Percentiles rank a stretch among this genome's conserved stretches.
phyloP scores from a whole-genome alignment of 2,113 vertebrate genomes.

The Pomatorhinus ruficollis region DNA sequence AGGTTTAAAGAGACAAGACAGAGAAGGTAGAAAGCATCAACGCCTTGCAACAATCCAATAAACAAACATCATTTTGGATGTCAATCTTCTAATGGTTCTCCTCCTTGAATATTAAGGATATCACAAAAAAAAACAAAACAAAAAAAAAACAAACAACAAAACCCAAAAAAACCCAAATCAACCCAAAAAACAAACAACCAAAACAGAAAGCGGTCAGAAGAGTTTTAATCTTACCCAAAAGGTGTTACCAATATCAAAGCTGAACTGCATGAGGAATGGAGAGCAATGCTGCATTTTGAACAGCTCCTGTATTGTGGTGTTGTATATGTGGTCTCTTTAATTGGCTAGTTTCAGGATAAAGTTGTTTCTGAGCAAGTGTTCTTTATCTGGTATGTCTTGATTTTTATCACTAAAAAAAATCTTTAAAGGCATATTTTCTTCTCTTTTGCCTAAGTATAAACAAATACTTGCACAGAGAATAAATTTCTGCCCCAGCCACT shows the following conservation, averaged over 20 bases:
- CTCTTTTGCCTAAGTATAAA: neutral
- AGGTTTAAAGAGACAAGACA: conserved; percentile 61
- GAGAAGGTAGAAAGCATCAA: neutral
- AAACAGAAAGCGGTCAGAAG: neutral
- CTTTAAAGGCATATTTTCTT: neutral
- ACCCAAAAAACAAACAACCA: neutral
- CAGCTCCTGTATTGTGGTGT: neutral
- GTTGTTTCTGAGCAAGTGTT: neutral
- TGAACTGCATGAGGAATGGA: neutral
- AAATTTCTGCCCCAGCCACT: neutral
- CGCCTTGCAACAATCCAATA: neutral
- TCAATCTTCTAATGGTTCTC: neutral
- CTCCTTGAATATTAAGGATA: neutral
- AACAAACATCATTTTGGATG: neutral
- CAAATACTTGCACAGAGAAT: neutral
- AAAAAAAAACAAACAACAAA: neutral
- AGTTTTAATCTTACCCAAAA: neutral
- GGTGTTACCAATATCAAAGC: neutral
- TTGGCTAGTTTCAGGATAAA: neutral
- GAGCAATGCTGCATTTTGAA: neutral
- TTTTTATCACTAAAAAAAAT: neutral
- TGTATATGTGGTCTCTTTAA: neutral
- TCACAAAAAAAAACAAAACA: neutral
- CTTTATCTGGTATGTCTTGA: neutral
- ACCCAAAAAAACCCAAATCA: neutral